Conservation (phyloP, 64 coral and sea anemone genomes). For the Pocillopora damicornis region DNA sequence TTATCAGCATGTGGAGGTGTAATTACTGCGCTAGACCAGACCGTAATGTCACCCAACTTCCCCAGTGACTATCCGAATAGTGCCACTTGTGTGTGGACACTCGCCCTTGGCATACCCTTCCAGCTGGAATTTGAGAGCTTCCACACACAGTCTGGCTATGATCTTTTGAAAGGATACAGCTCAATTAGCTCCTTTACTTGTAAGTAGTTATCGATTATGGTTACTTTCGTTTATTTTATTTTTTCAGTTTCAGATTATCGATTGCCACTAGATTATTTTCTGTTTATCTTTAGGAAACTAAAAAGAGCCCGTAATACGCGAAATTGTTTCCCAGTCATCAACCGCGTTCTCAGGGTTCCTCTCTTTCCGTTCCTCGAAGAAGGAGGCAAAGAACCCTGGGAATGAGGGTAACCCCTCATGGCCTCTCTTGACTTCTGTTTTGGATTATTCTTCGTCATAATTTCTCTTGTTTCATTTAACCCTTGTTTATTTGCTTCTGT, state of each 20-base stretch:
- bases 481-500: conserved; percentile 2
- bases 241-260: no score
- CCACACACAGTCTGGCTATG: conserved; percentile 76
- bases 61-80: conserved; percentile 66
- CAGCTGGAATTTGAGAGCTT: conserved; percentile 79
- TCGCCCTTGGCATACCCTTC: conserved; percentile 61
- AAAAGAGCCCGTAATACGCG: no score
- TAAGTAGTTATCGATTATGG: conserved; percentile 14
- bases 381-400: no score
- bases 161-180: conserved; percentile 62
- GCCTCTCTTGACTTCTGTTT: no score
- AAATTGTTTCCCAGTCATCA: no score
- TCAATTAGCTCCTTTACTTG: conserved; percentile 63
- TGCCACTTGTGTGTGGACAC: conserved; percentile 74
- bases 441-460: not conserved
- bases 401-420: no score
- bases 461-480: not conserved
- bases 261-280: no score
- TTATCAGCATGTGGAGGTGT: conserved; percentile 82
- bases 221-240: no score
- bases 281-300: no score
- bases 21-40: conserved; percentile 53
- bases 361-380: no score
- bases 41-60: conserved; percentile 83
- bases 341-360: no score